Percentiles rank a stretch among this genome's conserved stretches.
Evolutionary conservation across 2,888 invertebrate genomes (phyloP).

Genomic region (Cheiracanthium punctorium): DNA sequence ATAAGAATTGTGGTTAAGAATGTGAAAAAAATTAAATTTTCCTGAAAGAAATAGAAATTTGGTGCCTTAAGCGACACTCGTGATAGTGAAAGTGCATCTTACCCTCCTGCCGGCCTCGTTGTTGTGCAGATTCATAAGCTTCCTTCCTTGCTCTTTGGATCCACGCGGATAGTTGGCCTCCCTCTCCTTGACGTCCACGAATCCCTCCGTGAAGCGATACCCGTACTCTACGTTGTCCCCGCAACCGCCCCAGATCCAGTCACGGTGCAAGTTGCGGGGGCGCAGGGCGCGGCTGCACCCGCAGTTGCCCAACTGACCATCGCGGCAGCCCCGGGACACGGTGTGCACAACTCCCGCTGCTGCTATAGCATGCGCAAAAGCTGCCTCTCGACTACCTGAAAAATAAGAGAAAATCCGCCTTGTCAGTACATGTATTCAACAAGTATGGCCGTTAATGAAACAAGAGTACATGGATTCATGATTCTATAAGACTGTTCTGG

Average conservation of each 20-base stretch:
- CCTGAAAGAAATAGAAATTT: too few species aligned
- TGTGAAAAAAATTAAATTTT: too few species aligned
- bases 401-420: not conserved
- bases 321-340: conserved; percentile 91
- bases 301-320: conserved; percentile 91
- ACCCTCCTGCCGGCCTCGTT: conserved; percentile 98
- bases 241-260: conserved; percentile 99
- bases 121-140: conserved; percentile 97
- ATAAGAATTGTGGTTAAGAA: too few species aligned
- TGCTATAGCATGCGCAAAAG: conserved; percentile 80
- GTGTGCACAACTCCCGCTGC: conserved; percentile 86
- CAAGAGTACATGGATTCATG: too few species aligned
- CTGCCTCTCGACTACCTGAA: conserved; percentile 79
- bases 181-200: conserved; percentile 92
- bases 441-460: too few species aligned
- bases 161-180: conserved; percentile 86
- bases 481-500: too few species aligned
- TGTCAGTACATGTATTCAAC: too few species aligned
- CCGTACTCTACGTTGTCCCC: conserved; percentile 98
- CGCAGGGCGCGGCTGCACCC: conserved; percentile 89
- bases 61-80: too few species aligned
- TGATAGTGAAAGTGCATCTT: too few species aligned
- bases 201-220: conserved; percentile 95
- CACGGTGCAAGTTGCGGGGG: conserved; percentile 88
- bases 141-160: conserved; percentile 87